Base-by-base conservation (phyloP, 1,140 invertebrate genomes). In the Subanguina moxae region DNA sequence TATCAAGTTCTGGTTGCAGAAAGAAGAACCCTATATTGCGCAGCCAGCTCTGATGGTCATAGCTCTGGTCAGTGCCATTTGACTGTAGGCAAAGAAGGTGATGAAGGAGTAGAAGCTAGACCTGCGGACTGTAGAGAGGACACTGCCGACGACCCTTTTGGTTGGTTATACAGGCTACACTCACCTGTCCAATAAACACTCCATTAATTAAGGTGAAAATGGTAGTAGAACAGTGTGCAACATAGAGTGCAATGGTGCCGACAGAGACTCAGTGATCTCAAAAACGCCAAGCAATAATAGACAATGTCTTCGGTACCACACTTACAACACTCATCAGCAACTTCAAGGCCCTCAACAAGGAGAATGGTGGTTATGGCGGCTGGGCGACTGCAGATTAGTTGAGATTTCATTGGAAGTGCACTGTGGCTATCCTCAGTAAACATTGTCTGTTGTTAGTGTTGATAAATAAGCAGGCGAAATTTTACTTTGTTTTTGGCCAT, bases 361-460 rank as follows among this genome's bases (percentile, higher is more conserved):
- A 19, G 65, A 67, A 56, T 67, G 65, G 65, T 66, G 21, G 30
- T 30, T 67, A 7, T 67, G 65, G 65, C 1, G 65, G 38, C 27
- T 23, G 27, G 65, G 65, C 8, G 32, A 65, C n/a, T 67, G 65
- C 64, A 7, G 62, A 32, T 42, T 67, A 23, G 27, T 52, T 17
- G 65, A 67, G 43, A 67, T 67, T 21, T 67, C 65, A 19, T 32
- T 67, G 25, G 65, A 67, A 67, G 65, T 67, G 19, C 65, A 67
- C 27, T 67, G 65, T 30, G 65, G 65, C 45, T 67, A 66, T 65
- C 65, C 65, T n/a, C 56, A 45, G 38, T 42, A 19, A 64, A 46
- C 8, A 21, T 7, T 61, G 27, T 15, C 23, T 52, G 17, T 52
- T 38, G n/a, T n/a, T n/a, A n/a, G n/a, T n/a, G n/a, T n/a, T n/a